These are phyloP conservation scores for Aurelia sp. DNA, from an alignment of 30 jellyfish, hydroid and myxozoan species.

Conservation along the genomic window DNA sequence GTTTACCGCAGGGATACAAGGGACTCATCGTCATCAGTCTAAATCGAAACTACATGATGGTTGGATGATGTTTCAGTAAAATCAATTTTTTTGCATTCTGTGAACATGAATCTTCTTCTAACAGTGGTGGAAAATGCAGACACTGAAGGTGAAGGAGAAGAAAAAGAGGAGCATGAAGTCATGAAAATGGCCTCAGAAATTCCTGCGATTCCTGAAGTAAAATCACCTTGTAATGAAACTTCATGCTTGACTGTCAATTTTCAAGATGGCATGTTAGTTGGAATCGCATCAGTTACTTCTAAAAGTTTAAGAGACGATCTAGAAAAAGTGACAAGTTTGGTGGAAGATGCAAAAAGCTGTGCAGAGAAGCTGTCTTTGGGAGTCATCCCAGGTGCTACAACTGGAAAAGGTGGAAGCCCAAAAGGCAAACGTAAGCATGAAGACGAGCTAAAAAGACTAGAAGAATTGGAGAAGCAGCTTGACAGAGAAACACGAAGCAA, in stretches of 20 bases:
- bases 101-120: not conserved
- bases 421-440: conserved; percentile 74
- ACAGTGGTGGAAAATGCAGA: conserved; percentile 7
- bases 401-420: conserved; percentile 62
- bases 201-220: conserved; percentile 51
- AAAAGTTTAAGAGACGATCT: not conserved
- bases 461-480: conserved; percentile 61
- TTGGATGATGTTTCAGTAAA: too few relatives aligned
- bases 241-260: conserved; percentile 18
- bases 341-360: not conserved
- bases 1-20: too few relatives aligned
- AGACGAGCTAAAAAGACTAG: conserved; percentile 68
- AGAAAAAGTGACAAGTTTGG: not conserved
- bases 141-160: conserved; percentile 1
- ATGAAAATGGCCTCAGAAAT: conserved; percentile 10
- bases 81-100: too few relatives aligned
- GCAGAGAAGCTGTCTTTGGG: conserved; percentile 17
- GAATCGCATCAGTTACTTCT: conserved; percentile 9
- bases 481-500: conserved; percentile 51
- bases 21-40: too few relatives aligned
- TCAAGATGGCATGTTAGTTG: conserved; percentile 50
- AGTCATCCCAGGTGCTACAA: not conserved
- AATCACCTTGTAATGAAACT: conserved; percentile 11
- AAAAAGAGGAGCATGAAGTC: conserved; percentile 1
- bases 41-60: too few relatives aligned